Evolutionary conservation across 1,140 invertebrate species (phyloP).

Genomic region (Fopius arisanus): DNA sequence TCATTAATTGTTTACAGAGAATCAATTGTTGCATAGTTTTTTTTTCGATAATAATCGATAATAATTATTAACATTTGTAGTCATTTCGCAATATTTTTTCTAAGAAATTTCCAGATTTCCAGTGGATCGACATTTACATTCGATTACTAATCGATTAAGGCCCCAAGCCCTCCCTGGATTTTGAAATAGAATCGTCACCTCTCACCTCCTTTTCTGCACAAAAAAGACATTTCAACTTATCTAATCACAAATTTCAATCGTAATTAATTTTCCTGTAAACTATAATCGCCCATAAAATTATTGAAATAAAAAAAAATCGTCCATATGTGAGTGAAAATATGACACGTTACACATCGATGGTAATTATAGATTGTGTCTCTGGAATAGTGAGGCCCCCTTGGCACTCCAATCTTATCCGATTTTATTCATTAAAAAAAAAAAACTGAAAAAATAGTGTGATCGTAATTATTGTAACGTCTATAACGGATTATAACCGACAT

Average conservation of each 20-base stretch:
- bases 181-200: neutral
- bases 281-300: neutral
- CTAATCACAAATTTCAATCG: conserved; percentile 7
- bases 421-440: conserved; percentile 1
- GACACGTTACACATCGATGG: conserved; percentile 42
- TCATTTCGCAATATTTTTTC: too few species aligned
- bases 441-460: conserved; percentile 44
- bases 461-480: conserved; percentile 47
- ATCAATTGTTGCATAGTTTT: too few species aligned
- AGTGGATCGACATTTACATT: too few species aligned
- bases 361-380: conserved; percentile 63
- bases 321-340: conserved; percentile 3
- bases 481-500: conserved; percentile 1
- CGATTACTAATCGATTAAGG: neutral
- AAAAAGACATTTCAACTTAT: conserved; percentile 15
- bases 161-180: neutral
- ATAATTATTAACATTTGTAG: too few species aligned
- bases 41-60: too few species aligned
- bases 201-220: neutral
- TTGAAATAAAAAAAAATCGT: neutral
- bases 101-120: too few species aligned
- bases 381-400: conserved; percentile 44
- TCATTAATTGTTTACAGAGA: too few species aligned
- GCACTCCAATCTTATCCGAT: conserved; percentile 49
- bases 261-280: neutral